Percentiles rank a stretch among this genome's conserved stretches.
Evolutionary conservation across 53 echinoderm and acorn worm species (phyloP).

Genomic region (Stichopus horrens): DNA sequence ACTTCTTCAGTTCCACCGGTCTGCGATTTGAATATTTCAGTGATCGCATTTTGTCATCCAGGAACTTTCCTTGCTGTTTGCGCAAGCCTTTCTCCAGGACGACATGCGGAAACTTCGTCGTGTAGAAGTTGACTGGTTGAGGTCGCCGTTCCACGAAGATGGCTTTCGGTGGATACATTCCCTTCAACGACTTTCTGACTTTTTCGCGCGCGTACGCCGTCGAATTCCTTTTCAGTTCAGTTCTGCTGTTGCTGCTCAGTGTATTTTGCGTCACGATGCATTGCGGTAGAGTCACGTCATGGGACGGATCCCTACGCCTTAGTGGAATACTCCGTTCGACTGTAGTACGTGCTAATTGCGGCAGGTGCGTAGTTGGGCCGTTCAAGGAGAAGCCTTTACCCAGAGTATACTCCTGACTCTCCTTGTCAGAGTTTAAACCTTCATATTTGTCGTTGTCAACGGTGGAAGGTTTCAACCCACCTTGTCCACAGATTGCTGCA

Average conservation of each 20-base stretch:
- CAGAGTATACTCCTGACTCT: background rate
- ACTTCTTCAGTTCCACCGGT: background rate
- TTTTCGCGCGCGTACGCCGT: background rate
- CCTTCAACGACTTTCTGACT: background rate
- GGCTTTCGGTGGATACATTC: constrained; percentile 20
- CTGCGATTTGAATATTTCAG: constrained; percentile 16
- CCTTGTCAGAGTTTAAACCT: background rate
- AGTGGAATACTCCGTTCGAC: constrained; percentile 37
- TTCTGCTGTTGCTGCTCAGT: background rate
- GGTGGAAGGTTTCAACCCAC: background rate
- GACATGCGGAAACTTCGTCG: constrained; percentile 28
- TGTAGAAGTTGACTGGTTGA: constrained; percentile 17
- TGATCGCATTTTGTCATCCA: constrained; percentile 12
- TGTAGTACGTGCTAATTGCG: background rate
- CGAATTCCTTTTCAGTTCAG: background rate
- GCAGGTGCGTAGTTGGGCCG: background rate
- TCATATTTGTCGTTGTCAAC: background rate
- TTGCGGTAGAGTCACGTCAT: constrained; percentile 21
- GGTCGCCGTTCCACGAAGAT: background rate
- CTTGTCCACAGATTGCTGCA: constrained; percentile 30
- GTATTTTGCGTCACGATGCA: constrained; percentile 4
- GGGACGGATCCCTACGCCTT: constrained; percentile 14
- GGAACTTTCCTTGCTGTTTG: constrained; percentile 22
- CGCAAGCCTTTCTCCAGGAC: constrained; percentile 10
- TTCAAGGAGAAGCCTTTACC: background rate